phyloP scores from a whole-genome alignment of 2,888 invertebrate genomes.

The Himalopsyche anomala region DNA sequence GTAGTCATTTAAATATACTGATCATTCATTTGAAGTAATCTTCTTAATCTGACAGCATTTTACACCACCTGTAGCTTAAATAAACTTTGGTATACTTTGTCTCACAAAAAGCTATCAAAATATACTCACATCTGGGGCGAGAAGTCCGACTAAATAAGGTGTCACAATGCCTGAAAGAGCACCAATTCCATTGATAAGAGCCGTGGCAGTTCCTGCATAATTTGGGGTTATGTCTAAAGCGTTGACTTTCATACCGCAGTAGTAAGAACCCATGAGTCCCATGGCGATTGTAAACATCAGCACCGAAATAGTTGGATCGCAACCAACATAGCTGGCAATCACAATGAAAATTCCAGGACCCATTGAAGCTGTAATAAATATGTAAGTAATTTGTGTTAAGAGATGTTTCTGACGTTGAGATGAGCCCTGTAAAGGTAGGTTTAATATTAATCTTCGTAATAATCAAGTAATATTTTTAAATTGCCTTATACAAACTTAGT shows the following conservation, averaged over 20 bases:
- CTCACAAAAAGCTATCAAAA: not conserved
- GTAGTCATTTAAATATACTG: no score
- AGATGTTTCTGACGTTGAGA: not conserved
- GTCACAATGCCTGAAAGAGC: slow-evolving; percentile 80
- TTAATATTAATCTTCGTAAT: no score
- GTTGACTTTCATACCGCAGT: slow-evolving; percentile 82
- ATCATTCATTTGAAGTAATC: no score
- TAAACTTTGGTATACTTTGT: no score
- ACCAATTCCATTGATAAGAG: slow-evolving; percentile 80
- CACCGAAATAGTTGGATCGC: slow-evolving; percentile 74
- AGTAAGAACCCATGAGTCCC: slow-evolving; percentile 84
- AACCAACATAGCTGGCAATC: slow-evolving; percentile 80
- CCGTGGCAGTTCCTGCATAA: slow-evolving; percentile 81
- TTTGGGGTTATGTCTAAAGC: slow-evolving; percentile 81
- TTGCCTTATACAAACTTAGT: no score
- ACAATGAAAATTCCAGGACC: slow-evolving; percentile 80
- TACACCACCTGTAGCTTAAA: no score
- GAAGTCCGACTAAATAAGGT: slow-evolving; percentile 78
- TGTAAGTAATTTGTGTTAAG: not conserved
- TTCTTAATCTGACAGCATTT: no score
- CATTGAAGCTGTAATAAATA: slow-evolving; percentile 75
- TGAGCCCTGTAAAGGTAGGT: no score
- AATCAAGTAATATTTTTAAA: no score
- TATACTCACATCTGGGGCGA: slow-evolving; percentile 79
- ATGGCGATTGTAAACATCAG: slow-evolving; percentile 79